Evolutionary conservation across 2,113 vertebrate species (phyloP).

Genomic region (Plestiodon gilberti): DNA sequence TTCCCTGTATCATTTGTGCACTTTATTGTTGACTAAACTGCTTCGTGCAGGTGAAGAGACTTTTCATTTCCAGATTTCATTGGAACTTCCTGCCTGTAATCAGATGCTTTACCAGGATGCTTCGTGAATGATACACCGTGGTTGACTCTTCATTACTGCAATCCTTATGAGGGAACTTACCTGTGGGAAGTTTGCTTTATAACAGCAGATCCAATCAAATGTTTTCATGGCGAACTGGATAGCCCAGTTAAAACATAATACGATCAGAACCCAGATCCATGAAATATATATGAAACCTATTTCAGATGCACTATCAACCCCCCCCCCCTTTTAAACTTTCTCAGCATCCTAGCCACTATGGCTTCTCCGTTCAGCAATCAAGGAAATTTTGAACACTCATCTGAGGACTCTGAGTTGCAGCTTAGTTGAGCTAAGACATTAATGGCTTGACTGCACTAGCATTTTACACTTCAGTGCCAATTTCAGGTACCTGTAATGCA

Average conservation of each 20-base stretch:
- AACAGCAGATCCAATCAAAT: conserved; percentile 3
- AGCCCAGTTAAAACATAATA: conserved; percentile 49
- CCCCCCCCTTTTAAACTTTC: conserved; percentile 12
- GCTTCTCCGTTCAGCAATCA: conserved; percentile 36
- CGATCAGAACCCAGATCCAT: conserved; percentile 15
- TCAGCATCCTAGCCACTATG: background rate
- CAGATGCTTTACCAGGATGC: conserved; percentile 49
- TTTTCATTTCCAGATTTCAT: conserved; percentile 56
- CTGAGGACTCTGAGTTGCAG: background rate
- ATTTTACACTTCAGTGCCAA: conserved; percentile 1
- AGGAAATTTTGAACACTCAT: background rate
- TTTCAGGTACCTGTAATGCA: background rate
- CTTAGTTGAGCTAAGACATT: background rate
- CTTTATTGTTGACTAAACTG: conserved; percentile 90
- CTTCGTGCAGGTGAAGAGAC: conserved; percentile 61
- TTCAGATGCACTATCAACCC: conserved; percentile 22
- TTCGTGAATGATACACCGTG: conserved; percentile 50
- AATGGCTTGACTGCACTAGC: background rate
- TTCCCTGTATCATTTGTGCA: conserved; percentile 97
- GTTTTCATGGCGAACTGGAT: conserved; percentile 71
- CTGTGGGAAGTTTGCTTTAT: conserved; percentile 61
- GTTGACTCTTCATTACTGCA: conserved; percentile 39
- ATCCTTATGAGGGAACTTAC: conserved; percentile 57
- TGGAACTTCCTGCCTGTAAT: conserved; percentile 42
- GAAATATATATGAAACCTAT: conserved; percentile 2